Evolutionary conservation across 2,797 vertebrate genomes (phyloP).

Genomic region (Fistularia commersonii): DNA sequence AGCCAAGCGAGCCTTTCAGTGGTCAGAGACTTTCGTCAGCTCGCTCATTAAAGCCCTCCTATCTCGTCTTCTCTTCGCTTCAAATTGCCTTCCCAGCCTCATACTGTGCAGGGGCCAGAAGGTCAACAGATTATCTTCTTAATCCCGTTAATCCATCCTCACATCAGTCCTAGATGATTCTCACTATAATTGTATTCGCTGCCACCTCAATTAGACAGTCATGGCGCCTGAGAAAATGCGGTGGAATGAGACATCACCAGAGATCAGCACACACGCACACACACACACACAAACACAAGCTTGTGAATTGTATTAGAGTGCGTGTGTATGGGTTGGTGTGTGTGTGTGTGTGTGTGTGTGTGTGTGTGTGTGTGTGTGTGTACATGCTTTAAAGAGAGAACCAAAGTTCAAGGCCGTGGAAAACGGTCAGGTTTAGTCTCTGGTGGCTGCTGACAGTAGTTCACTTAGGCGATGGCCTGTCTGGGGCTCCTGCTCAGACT

Average conservation of each 20-base stretch:
- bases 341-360: too few species aligned
- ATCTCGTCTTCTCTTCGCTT: slow-evolving; percentile 49
- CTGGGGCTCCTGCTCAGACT: slow-evolving; percentile 8
- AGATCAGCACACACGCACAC: slow-evolving; percentile 25
- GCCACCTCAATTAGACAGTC: slow-evolving; percentile 65
- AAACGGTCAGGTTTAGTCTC: slow-evolving; percentile 12
- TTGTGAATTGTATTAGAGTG: too few species aligned
- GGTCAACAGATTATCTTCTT: slow-evolving; percentile 73
- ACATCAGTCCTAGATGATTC: slow-evolving; percentile 71
- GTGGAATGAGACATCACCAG: slow-evolving; percentile 51
- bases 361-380: too few species aligned
- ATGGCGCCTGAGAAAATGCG: slow-evolving; percentile 46
- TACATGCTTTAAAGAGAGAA: not conserved
- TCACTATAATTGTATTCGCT: slow-evolving; percentile 69
- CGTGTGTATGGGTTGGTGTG: too few species aligned
- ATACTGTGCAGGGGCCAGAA: slow-evolving; percentile 56
- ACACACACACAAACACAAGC: too few species aligned
- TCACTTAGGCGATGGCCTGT: slow-evolving; percentile 19
- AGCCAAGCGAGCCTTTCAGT: slow-evolving; percentile 35
- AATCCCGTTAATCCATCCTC: slow-evolving; percentile 75
- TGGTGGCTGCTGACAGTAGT: slow-evolving; percentile 3
- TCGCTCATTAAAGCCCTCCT: slow-evolving; percentile 58
- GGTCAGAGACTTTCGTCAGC: slow-evolving; percentile 57
- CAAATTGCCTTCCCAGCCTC: slow-evolving; percentile 71
- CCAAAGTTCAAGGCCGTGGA: slow-evolving; percentile 27